A percentile compares a stretch with the other conserved stretches of the same genome.
Evolutionary conservation across 2,113 vertebrate species (phyloP).

Genomic region (Lepus timidus): DNA sequence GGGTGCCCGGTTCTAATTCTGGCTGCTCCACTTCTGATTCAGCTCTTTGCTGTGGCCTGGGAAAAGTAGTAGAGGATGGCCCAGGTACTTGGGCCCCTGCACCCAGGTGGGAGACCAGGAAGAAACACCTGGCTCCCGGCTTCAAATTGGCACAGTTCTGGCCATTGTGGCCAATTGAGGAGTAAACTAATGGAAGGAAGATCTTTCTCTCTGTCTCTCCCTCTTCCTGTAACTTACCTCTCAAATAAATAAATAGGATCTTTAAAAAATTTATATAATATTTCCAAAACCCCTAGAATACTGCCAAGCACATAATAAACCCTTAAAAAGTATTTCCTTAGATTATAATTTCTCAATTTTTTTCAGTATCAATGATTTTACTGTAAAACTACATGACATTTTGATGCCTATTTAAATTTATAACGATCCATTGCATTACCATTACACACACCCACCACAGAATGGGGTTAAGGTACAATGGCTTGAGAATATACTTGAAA

Average conservation of each 20-base stretch:
- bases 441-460: not conserved
- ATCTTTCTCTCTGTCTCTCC: too few relatives aligned
- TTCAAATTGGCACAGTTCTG: too few relatives aligned
- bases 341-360: constrained; percentile 9
- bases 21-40: too few relatives aligned
- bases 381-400: not conserved
- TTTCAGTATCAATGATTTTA: not conserved
- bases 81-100: too few relatives aligned
- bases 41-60: too few relatives aligned
- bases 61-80: too few relatives aligned
- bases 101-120: too few relatives aligned
- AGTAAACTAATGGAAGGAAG: too few relatives aligned
- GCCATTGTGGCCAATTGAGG: too few relatives aligned
- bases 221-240: too few relatives aligned
- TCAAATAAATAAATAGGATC: not conserved
- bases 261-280: not conserved
- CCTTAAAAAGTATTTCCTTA: not conserved
- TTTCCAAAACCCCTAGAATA: not conserved
- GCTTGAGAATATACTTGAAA: not conserved
- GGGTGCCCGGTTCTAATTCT: too few relatives aligned
- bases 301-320: not conserved
- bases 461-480: not conserved
- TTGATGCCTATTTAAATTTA: not conserved
- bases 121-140: too few relatives aligned
- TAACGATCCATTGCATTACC: not conserved